These are phyloP conservation scores for Cinclus mexicanus DNA, from an alignment of 2,113 vertebrate genomes.

Conservation along the genomic window DNA sequence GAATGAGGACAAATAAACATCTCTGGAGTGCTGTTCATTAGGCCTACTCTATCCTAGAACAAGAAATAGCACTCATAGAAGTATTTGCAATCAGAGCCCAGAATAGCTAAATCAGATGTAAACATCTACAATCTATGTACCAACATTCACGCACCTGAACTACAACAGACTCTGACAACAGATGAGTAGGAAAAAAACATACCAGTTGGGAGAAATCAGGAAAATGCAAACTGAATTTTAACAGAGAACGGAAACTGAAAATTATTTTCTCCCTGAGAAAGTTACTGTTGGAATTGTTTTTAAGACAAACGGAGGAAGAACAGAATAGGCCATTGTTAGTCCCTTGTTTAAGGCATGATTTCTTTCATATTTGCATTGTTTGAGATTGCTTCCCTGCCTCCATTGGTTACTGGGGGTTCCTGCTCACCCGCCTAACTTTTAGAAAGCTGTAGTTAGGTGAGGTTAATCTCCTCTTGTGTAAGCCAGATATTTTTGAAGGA, in stretches of 20 bases:
- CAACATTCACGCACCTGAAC: background rate
- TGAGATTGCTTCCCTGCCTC: background rate
- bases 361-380: background rate
- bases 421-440: background rate
- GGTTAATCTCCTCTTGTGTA: background rate
- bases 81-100: background rate
- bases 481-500: background rate
- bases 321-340: background rate
- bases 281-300: background rate
- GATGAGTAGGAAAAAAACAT: background rate
- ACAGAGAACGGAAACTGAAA: background rate
- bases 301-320: background rate
- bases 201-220: background rate
- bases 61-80: background rate
- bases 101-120: background rate
- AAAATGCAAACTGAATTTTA: background rate
- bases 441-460: background rate
- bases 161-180: background rate
- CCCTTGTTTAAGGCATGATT: background rate
- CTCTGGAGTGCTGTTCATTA: background rate
- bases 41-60: background rate
- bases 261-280: background rate
- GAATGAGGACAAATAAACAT: background rate
- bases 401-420: background rate
- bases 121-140: background rate